phyloP scores from a whole-genome alignment of 2,113 vertebrate genomes.

The Carlito syrichta region DNA sequence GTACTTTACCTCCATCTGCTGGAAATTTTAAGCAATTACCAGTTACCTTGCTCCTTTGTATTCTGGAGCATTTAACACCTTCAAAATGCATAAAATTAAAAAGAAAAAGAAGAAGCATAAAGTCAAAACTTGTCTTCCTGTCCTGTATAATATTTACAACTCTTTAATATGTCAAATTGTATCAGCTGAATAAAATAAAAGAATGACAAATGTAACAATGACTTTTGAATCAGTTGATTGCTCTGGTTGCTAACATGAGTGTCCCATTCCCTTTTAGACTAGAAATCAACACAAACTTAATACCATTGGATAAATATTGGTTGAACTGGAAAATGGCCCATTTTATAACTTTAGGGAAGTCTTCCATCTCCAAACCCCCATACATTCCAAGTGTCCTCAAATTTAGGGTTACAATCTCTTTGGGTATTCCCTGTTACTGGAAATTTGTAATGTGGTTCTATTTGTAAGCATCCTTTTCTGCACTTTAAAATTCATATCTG shows the following conservation, averaged over 20 bases:
- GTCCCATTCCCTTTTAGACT: not conserved
- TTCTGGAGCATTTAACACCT: not conserved
- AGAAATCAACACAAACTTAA: not conserved
- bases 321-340: not conserved
- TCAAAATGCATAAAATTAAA: not conserved
- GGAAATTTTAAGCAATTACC: conserved; percentile 31
- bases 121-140: not conserved
- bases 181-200: not conserved
- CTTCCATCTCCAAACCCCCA: not conserved
- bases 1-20: conserved; percentile 61
- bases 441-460: not conserved
- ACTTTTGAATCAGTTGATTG: not conserved
- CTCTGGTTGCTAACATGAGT: not conserved
- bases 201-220: not conserved
- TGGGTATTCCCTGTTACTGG: not conserved
- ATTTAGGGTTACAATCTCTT: not conserved
- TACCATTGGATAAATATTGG: not conserved
- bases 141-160: not conserved
- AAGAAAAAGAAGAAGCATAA: not conserved
- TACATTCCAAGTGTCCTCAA: not conserved
- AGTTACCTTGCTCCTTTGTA: not conserved
- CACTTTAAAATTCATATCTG: not conserved
- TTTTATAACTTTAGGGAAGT: not conserved
- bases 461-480: not conserved
- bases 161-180: not conserved